These are phyloP conservation scores for Nipponacmea schrenckii DNA, from an alignment of 2,888 invertebrate genomes.

Conservation along the genomic window DNA sequence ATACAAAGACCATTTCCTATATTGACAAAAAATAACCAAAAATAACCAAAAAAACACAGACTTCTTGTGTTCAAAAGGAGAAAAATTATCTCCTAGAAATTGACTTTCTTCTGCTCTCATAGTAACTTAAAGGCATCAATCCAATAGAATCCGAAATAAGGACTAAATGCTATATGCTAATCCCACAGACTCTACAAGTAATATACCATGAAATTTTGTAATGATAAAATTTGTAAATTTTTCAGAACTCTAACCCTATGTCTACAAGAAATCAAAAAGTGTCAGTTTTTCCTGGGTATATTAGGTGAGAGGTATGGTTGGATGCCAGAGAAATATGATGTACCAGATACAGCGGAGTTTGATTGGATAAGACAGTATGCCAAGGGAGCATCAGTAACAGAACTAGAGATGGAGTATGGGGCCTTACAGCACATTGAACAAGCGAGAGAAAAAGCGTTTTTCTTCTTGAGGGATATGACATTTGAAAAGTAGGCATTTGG, in stretches of 20 bases:
- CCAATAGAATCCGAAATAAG: too few species aligned
- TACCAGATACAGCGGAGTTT: conserved; percentile 60
- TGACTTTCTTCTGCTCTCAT: too few species aligned
- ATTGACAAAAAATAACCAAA: too few species aligned
- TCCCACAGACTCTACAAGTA: too few species aligned
- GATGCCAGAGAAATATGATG: conserved; percentile 55
- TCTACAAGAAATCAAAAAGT: conserved; percentile 64
- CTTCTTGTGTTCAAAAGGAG: too few species aligned
- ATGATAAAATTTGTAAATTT: conserved; percentile 3
- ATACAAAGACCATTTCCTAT: too few species aligned
- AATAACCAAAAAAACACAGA: too few species aligned
- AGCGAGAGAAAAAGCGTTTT: conserved; percentile 60
- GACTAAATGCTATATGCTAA: too few species aligned
- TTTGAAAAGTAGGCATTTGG: conserved; percentile 50
- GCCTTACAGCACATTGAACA: conserved; percentile 50
- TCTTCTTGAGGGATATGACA: conserved; percentile 63
- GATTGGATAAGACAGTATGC: conserved; percentile 66
- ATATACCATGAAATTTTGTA: too few species aligned
- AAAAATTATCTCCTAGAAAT: too few species aligned
- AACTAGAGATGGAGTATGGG: conserved; percentile 67
- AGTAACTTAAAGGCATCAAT: too few species aligned
- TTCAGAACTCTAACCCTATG: conserved; percentile 67
- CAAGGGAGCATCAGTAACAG: conserved; percentile 68
- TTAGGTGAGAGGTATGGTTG: conserved; percentile 69
- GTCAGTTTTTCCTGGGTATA: conserved; percentile 69